Evolutionary conservation across 1,140 invertebrate species (phyloP), one percentile per base, ranked within the genome.

Genomic region (Meloidogyne floridensis): DNA sequence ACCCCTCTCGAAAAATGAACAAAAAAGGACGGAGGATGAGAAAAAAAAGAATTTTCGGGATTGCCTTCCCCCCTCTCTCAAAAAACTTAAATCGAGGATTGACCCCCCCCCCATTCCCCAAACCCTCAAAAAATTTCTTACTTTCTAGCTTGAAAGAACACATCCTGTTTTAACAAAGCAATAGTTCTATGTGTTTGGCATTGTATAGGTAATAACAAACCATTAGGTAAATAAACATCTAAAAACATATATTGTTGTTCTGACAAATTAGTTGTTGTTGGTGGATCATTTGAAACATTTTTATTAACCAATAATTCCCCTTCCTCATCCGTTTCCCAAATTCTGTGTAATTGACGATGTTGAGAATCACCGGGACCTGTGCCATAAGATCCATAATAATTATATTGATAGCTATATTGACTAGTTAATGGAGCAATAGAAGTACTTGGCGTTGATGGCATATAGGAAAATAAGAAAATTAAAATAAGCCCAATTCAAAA

Each of bases 91-190:
- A 20, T 20, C 20, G 20, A 20, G 20, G 20, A 20, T 20, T 20
- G 20, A 20, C 20, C 20, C 20, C 20, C 20, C 20, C 20, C 20
- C 20, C 20, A 20, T 20, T 20, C 32, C 32, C 32, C 32, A 32
- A 32, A 1, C 32, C 32, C 32, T 32, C 32, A 32, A 32, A 32
- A 32, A 32, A 32, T 2, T 32, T 32, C 32, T 32, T 32, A 85
- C 84, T 84, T 83, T 80, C 83, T 86, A 6, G 78, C 85, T 11
- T 87, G 79, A 13, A 80, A 83, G 54, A 84, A 87, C 18, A 87
- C 77, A 75, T 85, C 80, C 13, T 85, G 83, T 81, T 86, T 86
- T 51, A 86, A 71, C 54, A 81, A 69, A 11, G 59, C 80, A 70
- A 86, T 51, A 15, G 85, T 87, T 65, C 75, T 47, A 8, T 80